A percentile compares a stretch with the other conserved stretches of the same genome.
Evolutionary conservation across 2,113 vertebrate genomes (phyloP).

Genomic region (Ondatra zibethicus): DNA sequence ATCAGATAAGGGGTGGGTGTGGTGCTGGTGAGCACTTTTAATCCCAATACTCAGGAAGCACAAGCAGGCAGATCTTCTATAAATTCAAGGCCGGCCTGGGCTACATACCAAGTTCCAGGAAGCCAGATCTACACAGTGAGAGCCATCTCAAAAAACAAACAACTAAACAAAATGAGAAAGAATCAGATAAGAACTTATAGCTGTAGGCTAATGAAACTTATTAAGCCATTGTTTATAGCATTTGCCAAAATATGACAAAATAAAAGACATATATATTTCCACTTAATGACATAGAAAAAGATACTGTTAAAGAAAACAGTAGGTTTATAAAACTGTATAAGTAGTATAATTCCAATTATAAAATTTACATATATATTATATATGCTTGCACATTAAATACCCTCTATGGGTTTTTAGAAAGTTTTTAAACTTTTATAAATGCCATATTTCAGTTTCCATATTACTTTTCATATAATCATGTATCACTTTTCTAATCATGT

Average conservation of each 20-base stretch:
- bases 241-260: constrained; percentile 46
- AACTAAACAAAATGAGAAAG: background rate
- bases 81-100: no score
- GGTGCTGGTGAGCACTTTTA: background rate
- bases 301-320: constrained; percentile 28
- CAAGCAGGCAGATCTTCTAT: background rate
- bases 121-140: background rate
- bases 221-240: constrained; percentile 21
- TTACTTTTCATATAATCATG: constrained; percentile 35
- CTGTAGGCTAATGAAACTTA: constrained; percentile 29
- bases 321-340: constrained; percentile 36
- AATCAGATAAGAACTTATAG: background rate
- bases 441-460: constrained; percentile 19
- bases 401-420: background rate
- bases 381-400: background rate
- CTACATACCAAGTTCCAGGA: background rate
- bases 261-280: background rate
- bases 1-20: background rate
- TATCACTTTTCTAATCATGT: constrained; percentile 32
- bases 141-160: background rate
- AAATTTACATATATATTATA: background rate
- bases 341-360: background rate
- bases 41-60: background rate
- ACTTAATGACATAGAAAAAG: constrained; percentile 4
- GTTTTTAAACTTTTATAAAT: constrained; percentile 34